phyloP scores from a whole-genome alignment of 2,888 invertebrate species.

The Mythimna ferrago region DNA sequence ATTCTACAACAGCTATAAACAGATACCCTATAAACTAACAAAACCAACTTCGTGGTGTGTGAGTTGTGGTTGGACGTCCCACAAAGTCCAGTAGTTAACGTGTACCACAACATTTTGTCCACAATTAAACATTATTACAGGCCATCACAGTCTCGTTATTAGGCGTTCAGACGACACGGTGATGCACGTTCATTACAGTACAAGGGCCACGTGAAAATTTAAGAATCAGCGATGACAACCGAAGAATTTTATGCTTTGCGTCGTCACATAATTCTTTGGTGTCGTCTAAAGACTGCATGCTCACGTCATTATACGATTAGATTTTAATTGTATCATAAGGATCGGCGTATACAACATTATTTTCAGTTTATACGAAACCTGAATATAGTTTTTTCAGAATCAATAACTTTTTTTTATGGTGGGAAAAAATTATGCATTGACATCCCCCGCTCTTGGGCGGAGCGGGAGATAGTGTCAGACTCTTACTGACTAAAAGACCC shows the following conservation, averaged over 20 bases:
- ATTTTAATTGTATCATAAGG: no score
- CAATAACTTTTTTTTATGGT: no score
- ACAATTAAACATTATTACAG: conserved; percentile 57
- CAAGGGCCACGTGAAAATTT: neutral
- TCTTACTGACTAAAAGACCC: no score
- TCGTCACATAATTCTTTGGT: neutral
- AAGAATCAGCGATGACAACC: neutral
- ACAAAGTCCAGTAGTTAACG: conserved; percentile 39
- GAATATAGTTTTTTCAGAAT: no score
- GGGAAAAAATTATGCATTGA: no score
- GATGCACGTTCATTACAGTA: neutral
- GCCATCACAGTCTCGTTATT: conserved; percentile 55
- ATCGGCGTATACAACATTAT: no score
- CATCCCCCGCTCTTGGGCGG: no score
- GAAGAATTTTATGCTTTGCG: neutral
- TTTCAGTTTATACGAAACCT: no score
- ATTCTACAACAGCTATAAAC: neutral
- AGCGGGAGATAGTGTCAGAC: no score
- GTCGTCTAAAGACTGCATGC: neutral
- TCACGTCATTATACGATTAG: no score
- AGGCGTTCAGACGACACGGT: neutral
- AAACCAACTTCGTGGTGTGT: conserved; percentile 15
- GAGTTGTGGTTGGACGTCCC: conserved; percentile 21
- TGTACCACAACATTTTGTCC: conserved; percentile 45
- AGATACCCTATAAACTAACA: conserved; percentile 8